phyloP scores from a whole-genome alignment of 1,140 invertebrate species.

The Eubasilissa regina region DNA sequence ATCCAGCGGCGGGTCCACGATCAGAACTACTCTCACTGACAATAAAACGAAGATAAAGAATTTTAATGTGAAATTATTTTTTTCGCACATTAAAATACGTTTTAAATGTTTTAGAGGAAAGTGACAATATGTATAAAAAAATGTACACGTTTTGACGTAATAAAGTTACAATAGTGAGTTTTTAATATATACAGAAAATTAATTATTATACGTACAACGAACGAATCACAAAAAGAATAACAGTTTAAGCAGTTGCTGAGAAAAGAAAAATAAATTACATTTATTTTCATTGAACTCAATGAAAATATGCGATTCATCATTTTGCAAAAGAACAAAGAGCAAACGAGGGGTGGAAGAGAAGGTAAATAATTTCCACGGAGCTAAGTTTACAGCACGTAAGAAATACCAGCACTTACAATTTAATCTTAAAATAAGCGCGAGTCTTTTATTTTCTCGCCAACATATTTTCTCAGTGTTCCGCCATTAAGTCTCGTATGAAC shows the following conservation, averaged over 20 bases:
- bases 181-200: no score
- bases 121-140: no score
- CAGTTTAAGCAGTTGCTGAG: background rate
- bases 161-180: no score
- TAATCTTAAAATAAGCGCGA: conserved; percentile 27
- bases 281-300: conserved; percentile 4
- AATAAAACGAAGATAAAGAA: no score
- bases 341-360: background rate
- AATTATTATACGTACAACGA: no score
- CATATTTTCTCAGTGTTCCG: conserved; percentile 56
- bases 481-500: conserved; percentile 52
- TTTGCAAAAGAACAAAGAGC: background rate
- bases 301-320: conserved; percentile 30
- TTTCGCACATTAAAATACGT: no score
- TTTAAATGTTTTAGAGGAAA: no score
- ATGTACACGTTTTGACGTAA: no score
- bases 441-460: conserved; percentile 39
- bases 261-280: background rate
- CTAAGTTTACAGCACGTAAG: conserved; percentile 3
- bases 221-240: no score
- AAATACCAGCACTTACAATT: conserved; percentile 10
- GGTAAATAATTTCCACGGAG: background rate
- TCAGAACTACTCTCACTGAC: no score
- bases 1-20: no score
- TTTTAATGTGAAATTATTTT: no score